Base-by-base conservation (phyloP, 2,113 vertebrate genomes). In the Poecile atricapillus region DNA sequence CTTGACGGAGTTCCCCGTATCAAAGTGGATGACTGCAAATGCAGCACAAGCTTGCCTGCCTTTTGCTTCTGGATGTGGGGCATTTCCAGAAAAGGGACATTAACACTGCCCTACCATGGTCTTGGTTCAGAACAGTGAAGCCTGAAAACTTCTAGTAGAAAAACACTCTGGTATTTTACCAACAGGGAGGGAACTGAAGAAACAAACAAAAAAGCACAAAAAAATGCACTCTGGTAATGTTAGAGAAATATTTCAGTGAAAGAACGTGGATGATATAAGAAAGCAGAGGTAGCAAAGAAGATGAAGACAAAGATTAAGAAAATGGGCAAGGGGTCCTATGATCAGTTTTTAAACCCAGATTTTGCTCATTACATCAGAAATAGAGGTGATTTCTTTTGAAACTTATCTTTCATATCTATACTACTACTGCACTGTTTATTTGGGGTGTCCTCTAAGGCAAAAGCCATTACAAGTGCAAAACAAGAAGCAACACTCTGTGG, bases 1-100 rank as follows among this genome's bases (percentile, higher is more conserved):
- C 50, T 43, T 13, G 1, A 70, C 1, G 0, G 60, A 70, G 11
- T 46, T 70, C 43, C 49, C n/a, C 1, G 0, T 10, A 17, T 3
- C 23, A 24, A 83, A 37, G 13, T 5, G 30, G 41, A 46, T 28
- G 31, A 37, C 41, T 69, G 50, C 15, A 87, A 83, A 73, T 0
- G 3, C 2, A 63, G 50, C 13, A n/a, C 13, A 78, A 77, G 17
- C 17, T 62, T 62, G 18, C 17, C 16, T 46, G 47, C 14, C 33
- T 41, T 74, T 41, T 62, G 27, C 24, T 81, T 74, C 50, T 84
- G n/a, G 31, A 52, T 41, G 15, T 6, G 14, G 12, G 14, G 2
- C 5, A 31, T 73, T 76, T 79, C 21, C 37, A 81, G n/a, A 43
- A 76, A 75, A 86, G n/a, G 27, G 14, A 60, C 11, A 56, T 58